Conservation (phyloP, 2,888 invertebrate genomes). For the Clepsis dumicolana region DNA sequence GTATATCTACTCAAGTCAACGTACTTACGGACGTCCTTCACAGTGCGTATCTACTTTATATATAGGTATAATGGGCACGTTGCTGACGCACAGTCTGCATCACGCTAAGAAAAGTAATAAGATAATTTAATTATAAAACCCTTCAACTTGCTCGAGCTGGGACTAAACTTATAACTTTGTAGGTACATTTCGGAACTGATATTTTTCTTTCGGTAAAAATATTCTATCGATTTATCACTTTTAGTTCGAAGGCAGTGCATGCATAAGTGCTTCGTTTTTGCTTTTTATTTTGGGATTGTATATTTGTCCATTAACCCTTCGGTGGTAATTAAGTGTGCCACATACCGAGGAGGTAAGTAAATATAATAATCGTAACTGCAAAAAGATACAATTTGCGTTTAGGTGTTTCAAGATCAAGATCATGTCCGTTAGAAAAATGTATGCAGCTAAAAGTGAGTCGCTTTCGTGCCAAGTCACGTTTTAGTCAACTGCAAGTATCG, state of each 20-base stretch:
- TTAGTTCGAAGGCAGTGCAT: neutral
- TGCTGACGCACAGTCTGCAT: conserved; percentile 62
- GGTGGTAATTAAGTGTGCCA: neutral
- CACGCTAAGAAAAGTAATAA: conserved; percentile 56
- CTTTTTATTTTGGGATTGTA: neutral
- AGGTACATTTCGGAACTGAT: neutral
- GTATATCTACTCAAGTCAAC: conserved; percentile 40
- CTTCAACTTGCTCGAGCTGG: conserved; percentile 41
- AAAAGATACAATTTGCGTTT: too few species aligned
- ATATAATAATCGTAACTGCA: too few species aligned
- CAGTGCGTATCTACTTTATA: conserved; percentile 39
- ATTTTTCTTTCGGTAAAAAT: neutral
- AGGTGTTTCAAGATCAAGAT: too few species aligned
- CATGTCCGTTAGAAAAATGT: too few species aligned
- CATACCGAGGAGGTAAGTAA: neutral
- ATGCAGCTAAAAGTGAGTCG: too few species aligned
- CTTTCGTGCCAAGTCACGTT: too few species aligned
- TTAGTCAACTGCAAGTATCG: too few species aligned
- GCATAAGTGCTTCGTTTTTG: neutral
- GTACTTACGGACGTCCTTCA: conserved; percentile 28
- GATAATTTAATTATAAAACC: conserved; percentile 65
- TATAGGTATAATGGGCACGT: conserved; percentile 52
- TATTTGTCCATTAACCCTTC: neutral
- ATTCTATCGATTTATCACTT: neutral
- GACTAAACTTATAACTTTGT: neutral